Base-by-base conservation (phyloP, 1,140 invertebrate genomes). In the Telenomus remus region DNA sequence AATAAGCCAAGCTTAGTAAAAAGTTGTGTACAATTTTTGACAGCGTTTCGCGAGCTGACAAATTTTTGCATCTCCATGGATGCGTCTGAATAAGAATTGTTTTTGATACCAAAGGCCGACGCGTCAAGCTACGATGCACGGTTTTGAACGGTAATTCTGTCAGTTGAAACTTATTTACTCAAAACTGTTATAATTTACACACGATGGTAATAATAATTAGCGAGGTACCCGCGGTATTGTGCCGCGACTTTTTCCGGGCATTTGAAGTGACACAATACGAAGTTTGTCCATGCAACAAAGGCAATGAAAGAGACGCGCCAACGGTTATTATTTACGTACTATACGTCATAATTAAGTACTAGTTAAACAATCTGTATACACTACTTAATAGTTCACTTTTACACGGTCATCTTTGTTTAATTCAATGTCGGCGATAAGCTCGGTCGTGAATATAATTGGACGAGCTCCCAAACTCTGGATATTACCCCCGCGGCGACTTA, bases 401-500 rank as follows among this genome's bases (percentile, higher is more conserved):
- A 77, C 75, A 80, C 75, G 78, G 73, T 80, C 80, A 82, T 77
- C 78, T 76, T 81, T 74, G 65, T 72, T 64, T 66, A 75, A 76
- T 65, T 74, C 66, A 78, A 81, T 79, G 80, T 79, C 72, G 72
- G 69, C 75, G 81, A 80, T 82, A 81, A 83, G 78, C 78, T 82
- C 80, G 72, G 79, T 81, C 79, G 71, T 78, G 80, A 79, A 82
- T 83, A 83, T 84, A 85, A 85, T 84, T 86, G 82, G 81, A 84
- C 81, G 81, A 82, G 82, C 82, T 82, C 80, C 85, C 82, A 84
- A 85, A 85, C 81, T 80, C 77, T 82, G 81, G 66, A 84, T 84
- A 85, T 85, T 83, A 85, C 60, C 82, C 82, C 80, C 79, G 80
- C 82, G 84, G 81, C 82, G 80, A 85, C 82, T 86, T 85, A 85